A percentile compares a stretch with the other conserved stretches of the same genome.
Conservation (phyloP, 1,140 invertebrate genomes). For the Philopotamus ludificatus region DNA sequence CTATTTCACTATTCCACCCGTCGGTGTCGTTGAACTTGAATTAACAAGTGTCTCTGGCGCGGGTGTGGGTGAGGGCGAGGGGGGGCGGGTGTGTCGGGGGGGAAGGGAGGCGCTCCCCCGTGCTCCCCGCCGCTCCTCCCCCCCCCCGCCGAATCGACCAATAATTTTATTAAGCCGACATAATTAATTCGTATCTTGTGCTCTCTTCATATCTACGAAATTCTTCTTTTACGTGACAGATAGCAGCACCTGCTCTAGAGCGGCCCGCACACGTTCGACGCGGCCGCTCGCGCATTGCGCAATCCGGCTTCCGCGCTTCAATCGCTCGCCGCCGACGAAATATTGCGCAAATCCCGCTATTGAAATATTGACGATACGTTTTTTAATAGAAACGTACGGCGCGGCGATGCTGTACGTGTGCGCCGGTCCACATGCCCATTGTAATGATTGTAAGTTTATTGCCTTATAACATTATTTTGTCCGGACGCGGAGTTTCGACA, state of each 20-base stretch:
- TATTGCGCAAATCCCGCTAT: background rate
- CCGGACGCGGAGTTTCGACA: conserved; percentile 19
- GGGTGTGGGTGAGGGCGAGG: background rate
- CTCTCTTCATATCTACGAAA: background rate
- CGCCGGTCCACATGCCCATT: conserved; percentile 7
- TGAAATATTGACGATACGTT: conserved; percentile 2
- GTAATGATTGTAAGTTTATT: conserved; percentile 30
- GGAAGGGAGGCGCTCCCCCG: background rate
- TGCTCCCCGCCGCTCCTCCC: background rate
- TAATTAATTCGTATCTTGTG: background rate
- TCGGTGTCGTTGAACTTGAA: conserved; percentile 11
- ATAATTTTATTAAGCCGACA: background rate
- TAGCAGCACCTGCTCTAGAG: conserved; percentile 13
- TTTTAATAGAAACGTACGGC: no score
- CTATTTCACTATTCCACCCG: background rate
- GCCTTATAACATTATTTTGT: conserved; percentile 27
- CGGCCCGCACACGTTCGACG: background rate
- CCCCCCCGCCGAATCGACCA: background rate
- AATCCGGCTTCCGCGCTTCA: background rate
- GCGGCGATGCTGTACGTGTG: conserved; percentile 8
- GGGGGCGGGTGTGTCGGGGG: background rate
- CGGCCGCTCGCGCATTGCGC: background rate
- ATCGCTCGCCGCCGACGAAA: background rate
- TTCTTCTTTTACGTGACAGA: conserved; percentile 2
- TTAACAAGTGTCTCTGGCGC: background rate